Base-by-base conservation (phyloP, 2,113 vertebrate species). In the Stigmatopora argus region DNA sequence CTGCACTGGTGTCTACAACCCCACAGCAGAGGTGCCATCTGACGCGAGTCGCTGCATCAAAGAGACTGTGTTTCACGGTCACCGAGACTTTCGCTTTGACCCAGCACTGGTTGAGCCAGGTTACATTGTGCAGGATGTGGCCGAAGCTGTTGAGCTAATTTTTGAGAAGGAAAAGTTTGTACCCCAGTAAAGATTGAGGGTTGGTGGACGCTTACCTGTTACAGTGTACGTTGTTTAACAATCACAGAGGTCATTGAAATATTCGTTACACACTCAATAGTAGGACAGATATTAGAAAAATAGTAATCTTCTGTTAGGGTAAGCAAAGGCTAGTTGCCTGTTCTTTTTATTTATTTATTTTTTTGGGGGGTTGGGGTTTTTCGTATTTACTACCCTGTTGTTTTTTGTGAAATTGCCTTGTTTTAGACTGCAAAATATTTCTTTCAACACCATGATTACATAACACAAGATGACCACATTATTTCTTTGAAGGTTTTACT, bases 21-120 rank as follows among this genome's bases (percentile, higher is more conserved):
- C 94, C 3, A 89, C 82, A 7, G 47, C 63, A 0, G 78, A 89
- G 82, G 73, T 85, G 21, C 87, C 90, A 11, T 62, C 64, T 2
- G 86, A 90, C 1, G 23, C 86, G 1, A 63, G 67, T 21, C 85
- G 83, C 60, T 85, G 84, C 73, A 38, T 88, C 21, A 80, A 89
- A 9, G 86, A 91, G 78, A 83, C 76, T 0, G 94, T 90, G 47
- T 96, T 95, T 78, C 95, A 96, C 0, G 94, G 94, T 0, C 95
- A 96, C 85, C 83, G 95, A 21, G 95, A 96, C 83, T 95, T 96
- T 73, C 71, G 82, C 1, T 94, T 95, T 1, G 95, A 96, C 49
- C 93, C 92, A 0, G 90, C 59, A 0, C 82, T 96, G 35, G 88
- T 95, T 55, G 90, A 94, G 51, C 94, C 95, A 0, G 84, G 85